Evolutionary conservation across 1,140 invertebrate genomes (phyloP), one percentile per base, ranked within the genome.

Genomic region (Bombus turneri): DNA sequence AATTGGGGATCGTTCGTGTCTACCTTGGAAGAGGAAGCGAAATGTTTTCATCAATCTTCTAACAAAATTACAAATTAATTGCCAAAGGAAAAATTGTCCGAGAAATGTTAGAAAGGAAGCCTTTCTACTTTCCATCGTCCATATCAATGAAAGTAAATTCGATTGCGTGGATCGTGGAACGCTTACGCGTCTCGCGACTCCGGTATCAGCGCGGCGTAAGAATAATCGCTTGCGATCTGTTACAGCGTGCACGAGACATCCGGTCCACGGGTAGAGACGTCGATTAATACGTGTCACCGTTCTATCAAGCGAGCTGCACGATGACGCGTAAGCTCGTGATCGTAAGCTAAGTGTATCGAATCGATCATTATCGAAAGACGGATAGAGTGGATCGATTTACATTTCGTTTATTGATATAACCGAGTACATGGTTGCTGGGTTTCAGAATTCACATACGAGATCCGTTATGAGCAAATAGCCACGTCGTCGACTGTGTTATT

Each of bases 261-360:
- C 15, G 9, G 53, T 31, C 57, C 53, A 34, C 18, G 47, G 81
- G 71, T 83, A 78, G 62, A 77, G 25, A 66, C 74, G 74, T 83
- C 74, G 64, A 83, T 83, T 83, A 83, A 83, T 83, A 83, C 64
- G 64, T 69, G 82, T 83, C 82, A 78, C 64, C 43, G 64, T 78
- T 69, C 74, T 59, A 59, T 78, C 81, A 68, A 83, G 25, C 81
- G 10, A 13, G n/a, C 64, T n/a, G 25, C 59, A 43, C 74, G 74
- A 59, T 71, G 74, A 83, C 81, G 81, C n/a, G 71, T 47, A n/a
- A 15, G 71, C 9, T 41, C 53, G 39, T 25, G 28, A 13, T 59
- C 37, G 15, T 37, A 22, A 57, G 69, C 59, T 62, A n/a, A 78
- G 59, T 69, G 74, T 64, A 34, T 69, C 62, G 82, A 68, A 77